Percentiles rank a stretch among this genome's conserved stretches.
These are phyloP conservation scores for Drosophila mimica DNA, from an alignment of 2,888 invertebrate species.

Conservation along the genomic window DNA sequence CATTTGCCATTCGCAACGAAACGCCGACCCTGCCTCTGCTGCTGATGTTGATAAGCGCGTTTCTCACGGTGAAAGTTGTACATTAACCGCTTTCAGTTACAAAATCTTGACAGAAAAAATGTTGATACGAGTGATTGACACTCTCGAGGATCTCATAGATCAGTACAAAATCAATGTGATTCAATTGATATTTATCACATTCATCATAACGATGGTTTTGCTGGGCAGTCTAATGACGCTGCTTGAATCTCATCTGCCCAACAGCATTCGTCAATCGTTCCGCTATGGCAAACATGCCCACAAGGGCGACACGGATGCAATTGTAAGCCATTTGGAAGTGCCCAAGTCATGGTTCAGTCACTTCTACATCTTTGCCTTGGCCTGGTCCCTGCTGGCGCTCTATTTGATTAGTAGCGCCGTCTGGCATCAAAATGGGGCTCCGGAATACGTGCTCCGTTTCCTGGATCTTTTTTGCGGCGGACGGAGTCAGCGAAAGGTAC, in stretches of 20 bases:
- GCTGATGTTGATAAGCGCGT: slow-evolving; percentile 27
- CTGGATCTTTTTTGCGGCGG: slow-evolving; percentile 85
- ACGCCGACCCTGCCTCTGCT: not conserved
- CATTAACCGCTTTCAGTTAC: slow-evolving; percentile 26
- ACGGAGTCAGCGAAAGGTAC: slow-evolving; percentile 78
- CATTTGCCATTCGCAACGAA: slow-evolving; percentile 19
- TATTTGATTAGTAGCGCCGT: slow-evolving; percentile 82
- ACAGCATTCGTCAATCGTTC: slow-evolving; percentile 88
- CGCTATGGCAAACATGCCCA: slow-evolving; percentile 91
- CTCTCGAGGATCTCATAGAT: slow-evolving; percentile 58
- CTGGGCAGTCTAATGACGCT: slow-evolving; percentile 88
- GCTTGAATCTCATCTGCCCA: slow-evolving; percentile 89
- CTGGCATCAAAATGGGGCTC: slow-evolving; percentile 84
- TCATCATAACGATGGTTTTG: slow-evolving; percentile 85
- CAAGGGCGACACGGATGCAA: slow-evolving; percentile 84
- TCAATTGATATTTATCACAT: slow-evolving; percentile 80
- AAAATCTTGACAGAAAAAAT: slow-evolving; percentile 25
- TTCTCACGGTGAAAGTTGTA: slow-evolving; percentile 39
- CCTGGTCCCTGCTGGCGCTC: slow-evolving; percentile 85
- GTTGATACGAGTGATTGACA: slow-evolving; percentile 30
- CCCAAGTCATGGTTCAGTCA: slow-evolving; percentile 93
- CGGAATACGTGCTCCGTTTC: slow-evolving; percentile 84
- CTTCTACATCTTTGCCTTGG: slow-evolving; percentile 90
- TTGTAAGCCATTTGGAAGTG: slow-evolving; percentile 87
- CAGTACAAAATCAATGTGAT: slow-evolving; percentile 77